phyloP scores from a whole-genome alignment of 37 sponge, comb jelly and placozoan species.

The Chondrosia reniformis region DNA sequence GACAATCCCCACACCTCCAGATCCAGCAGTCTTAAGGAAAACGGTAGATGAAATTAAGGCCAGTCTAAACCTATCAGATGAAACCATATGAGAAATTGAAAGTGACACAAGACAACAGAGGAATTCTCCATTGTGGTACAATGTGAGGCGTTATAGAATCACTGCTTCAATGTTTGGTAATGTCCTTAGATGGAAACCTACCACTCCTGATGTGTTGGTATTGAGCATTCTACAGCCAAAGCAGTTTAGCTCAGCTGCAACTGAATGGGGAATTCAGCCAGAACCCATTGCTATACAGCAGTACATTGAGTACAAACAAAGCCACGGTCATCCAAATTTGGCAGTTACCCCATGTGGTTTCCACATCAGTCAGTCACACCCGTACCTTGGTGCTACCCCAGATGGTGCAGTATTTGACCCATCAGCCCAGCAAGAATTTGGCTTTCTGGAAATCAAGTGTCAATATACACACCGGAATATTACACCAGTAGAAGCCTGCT shows the following conservation, averaged over 20 bases:
- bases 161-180: slow-evolving; percentile 48
- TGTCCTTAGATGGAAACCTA: slow-evolving; percentile 19
- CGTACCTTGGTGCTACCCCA: slow-evolving; percentile 52
- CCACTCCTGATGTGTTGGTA: slow-evolving; percentile 44
- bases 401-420: slow-evolving; percentile 61
- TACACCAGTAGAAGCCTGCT: slow-evolving; percentile 26
- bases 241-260: slow-evolving; percentile 26
- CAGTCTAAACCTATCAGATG: not conserved
- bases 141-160: not conserved
- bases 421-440: slow-evolving; percentile 30
- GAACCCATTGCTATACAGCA: slow-evolving; percentile 28
- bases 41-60: slow-evolving; percentile 28
- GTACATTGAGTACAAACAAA: slow-evolving; percentile 26
- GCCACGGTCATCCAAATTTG: slow-evolving; percentile 34
- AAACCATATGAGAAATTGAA: slow-evolving; percentile 29
- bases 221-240: slow-evolving; percentile 42
- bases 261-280: slow-evolving; percentile 34
- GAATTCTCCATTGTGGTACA: slow-evolving; percentile 17
- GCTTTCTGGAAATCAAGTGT: slow-evolving; percentile 49
- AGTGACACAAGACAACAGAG: slow-evolving; percentile 27
- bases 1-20: not conserved
- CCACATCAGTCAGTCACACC: slow-evolving; percentile 22
- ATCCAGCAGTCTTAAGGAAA: not conserved
- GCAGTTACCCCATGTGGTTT: slow-evolving; percentile 40
- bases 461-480: slow-evolving; percentile 29